Conservation (phyloP, 2,888 invertebrate species). For the Beris chalybata region DNA sequence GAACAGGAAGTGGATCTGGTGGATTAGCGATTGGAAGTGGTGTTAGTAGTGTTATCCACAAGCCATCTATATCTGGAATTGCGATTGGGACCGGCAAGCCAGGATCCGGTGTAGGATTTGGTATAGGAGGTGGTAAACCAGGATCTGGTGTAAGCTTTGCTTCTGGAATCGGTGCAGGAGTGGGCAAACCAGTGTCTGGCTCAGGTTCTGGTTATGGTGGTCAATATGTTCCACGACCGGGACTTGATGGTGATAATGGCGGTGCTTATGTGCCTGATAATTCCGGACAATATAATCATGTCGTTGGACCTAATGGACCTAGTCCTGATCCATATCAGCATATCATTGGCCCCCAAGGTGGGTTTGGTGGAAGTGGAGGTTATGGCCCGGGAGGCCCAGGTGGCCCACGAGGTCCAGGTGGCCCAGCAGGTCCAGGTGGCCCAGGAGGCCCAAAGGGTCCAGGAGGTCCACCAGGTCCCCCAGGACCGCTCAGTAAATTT, state of each 20-base stretch:
- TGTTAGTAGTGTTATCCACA: conserved; percentile 23
- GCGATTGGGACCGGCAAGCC: conserved; percentile 45
- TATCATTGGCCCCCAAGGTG: conserved; percentile 34
- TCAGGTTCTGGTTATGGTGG: not conserved
- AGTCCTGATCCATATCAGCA: conserved; percentile 35
- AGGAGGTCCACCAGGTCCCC: conserved; percentile 45
- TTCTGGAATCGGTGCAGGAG: conserved; percentile 2
- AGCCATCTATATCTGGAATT: not conserved
- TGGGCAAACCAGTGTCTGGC: not conserved
- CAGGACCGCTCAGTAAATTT: conserved; percentile 47
- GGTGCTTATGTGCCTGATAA: conserved; percentile 36
- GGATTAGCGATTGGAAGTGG: conserved; percentile 39
- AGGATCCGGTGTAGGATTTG: conserved; percentile 40
- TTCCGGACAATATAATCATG: conserved; percentile 33
- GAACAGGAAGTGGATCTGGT: conserved; percentile 5
- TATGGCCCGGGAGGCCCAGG: conserved; percentile 37
- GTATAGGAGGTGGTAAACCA: conserved; percentile 44
- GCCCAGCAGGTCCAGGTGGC: conserved; percentile 45
- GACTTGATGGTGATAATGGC: conserved; percentile 16
- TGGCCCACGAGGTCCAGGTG: conserved; percentile 40
- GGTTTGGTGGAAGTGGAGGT: conserved; percentile 38
- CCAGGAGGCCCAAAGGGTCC: conserved; percentile 39
- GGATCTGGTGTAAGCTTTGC: conserved; percentile 10
- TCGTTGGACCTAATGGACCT: conserved; percentile 41
- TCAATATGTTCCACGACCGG: conserved; percentile 1